phyloP scores from a whole-genome alignment of 2,113 vertebrate species.

The Lepus timidus region DNA sequence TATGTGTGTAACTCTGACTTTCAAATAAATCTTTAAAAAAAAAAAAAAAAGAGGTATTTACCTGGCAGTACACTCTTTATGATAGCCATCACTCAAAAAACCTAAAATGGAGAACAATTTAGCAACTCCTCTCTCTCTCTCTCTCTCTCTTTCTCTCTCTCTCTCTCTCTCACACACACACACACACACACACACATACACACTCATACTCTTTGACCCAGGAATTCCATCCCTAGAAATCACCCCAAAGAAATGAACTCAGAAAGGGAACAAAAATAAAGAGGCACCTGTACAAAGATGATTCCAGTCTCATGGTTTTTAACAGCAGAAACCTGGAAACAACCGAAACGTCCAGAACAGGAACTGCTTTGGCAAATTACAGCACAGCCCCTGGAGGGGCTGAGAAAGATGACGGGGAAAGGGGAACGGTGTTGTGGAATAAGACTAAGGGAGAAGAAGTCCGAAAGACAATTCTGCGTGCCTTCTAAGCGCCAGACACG shows the following conservation, averaged over 20 bases:
- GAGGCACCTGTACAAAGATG: neutral
- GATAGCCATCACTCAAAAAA: neutral
- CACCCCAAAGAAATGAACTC: slow-evolving; percentile 72
- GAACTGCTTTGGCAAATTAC: slow-evolving; percentile 31
- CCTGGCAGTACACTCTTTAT: neutral
- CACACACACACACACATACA: neutral
- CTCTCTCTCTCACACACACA: neutral
- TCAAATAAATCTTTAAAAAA: neutral
- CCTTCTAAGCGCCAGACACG: neutral
- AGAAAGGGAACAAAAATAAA: slow-evolving; percentile 69
- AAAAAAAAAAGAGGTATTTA: neutral
- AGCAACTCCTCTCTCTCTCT: neutral
- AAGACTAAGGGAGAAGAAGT: neutral
- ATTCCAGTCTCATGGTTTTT: slow-evolving; percentile 28
- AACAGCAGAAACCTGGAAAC: slow-evolving; percentile 65
- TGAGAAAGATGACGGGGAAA: neutral
- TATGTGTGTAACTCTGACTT: too few species aligned
- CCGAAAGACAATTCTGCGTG: neutral
- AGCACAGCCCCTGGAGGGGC: neutral
- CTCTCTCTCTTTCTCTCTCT: neutral
- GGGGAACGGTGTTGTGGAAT: neutral
- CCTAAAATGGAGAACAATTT: neutral
- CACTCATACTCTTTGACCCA: slow-evolving; percentile 29
- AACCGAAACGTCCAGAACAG: slow-evolving; percentile 49
- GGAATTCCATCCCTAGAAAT: slow-evolving; percentile 62